A percentile compares a stretch with the other conserved stretches of the same genome.
phyloP scores from a whole-genome alignment of 2,888 invertebrate genomes.

The Allophyes oxyacanthae region DNA sequence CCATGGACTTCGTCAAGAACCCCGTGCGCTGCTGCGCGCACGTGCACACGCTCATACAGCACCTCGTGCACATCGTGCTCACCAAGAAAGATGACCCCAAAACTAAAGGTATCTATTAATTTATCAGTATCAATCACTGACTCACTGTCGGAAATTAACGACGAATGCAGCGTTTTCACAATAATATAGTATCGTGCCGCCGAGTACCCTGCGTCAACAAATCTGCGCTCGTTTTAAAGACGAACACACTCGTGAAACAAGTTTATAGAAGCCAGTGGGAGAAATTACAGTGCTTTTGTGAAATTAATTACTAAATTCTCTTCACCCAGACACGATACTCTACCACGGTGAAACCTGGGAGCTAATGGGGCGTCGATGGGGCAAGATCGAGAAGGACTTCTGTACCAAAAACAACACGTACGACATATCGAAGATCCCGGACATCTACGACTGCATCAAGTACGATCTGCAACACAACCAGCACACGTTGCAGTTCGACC shows the following conservation, averaged over 20 bases:
- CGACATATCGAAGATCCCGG: constrained; percentile 99
- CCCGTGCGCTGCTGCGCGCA: constrained; percentile 97
- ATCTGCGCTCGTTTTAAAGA: not conserved
- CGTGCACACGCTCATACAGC: constrained; percentile 96
- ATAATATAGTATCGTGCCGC: no score
- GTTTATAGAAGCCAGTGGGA: no score
- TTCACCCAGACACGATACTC: constrained; percentile 93
- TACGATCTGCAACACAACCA: constrained; percentile 99
- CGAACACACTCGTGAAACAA: no score
- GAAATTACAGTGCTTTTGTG: no score
- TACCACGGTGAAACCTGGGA: constrained; percentile 99
- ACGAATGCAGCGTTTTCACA: no score
- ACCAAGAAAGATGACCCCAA: constrained; percentile 96
- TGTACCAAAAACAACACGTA: constrained; percentile 97
- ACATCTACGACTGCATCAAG: constrained; percentile 99
- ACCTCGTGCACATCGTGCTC: constrained; percentile 95
- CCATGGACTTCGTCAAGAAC: constrained; percentile 98
- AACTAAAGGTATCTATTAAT: constrained; percentile 90
- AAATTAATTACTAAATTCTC: not conserved
- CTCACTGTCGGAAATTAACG: no score
- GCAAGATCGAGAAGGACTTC: constrained; percentile 99
- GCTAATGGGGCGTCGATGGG: constrained; percentile 98
- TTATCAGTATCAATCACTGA: no score
- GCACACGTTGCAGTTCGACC: constrained; percentile 97
- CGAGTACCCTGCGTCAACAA: no score